Conservation (phyloP, 2,888 invertebrate genomes). For the Scaptomyza polygonia region DNA sequence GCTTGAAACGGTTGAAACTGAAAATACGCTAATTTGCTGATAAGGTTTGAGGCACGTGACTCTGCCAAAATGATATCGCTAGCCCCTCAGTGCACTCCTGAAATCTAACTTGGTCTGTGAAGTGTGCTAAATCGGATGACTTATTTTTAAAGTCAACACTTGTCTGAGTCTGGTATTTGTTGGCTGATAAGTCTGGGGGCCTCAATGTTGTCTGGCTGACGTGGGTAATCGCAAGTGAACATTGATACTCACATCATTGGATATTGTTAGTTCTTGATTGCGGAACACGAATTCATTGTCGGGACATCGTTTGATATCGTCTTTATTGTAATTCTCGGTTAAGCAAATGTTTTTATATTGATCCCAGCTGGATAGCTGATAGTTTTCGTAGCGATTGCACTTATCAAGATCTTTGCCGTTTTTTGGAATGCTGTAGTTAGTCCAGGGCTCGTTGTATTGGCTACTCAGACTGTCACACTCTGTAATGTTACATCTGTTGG, state of each 20-base stretch:
- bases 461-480: constrained; percentile 82
- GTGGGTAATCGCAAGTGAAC: constrained; percentile 48
- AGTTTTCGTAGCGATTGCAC: constrained; percentile 84
- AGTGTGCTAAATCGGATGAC: constrained; percentile 60
- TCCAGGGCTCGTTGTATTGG: constrained; percentile 85
- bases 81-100: not conserved
- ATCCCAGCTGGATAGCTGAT: constrained; percentile 46
- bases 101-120: constrained; percentile 26
- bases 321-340: constrained; percentile 82
- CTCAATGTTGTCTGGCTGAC: constrained; percentile 48
- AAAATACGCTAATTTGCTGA: constrained; percentile 4
- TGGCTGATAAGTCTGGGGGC: constrained; percentile 59
- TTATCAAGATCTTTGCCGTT: constrained; percentile 83
- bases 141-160: constrained; percentile 72
- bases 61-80: not conserved
- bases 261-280: constrained; percentile 86
- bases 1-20: constrained; percentile 31
- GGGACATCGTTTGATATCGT: constrained; percentile 84
- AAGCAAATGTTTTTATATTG: constrained; percentile 80
- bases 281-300: constrained; percentile 86
- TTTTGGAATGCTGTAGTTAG: constrained; percentile 84
- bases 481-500: constrained; percentile 83
- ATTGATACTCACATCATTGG: constrained; percentile 87
- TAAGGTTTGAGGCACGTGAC: constrained; percentile 1
- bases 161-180: constrained; percentile 42